Evolutionary conservation across 2,113 vertebrate genomes (phyloP).

Genomic region (Gasterosteus nipponicus): DNA sequence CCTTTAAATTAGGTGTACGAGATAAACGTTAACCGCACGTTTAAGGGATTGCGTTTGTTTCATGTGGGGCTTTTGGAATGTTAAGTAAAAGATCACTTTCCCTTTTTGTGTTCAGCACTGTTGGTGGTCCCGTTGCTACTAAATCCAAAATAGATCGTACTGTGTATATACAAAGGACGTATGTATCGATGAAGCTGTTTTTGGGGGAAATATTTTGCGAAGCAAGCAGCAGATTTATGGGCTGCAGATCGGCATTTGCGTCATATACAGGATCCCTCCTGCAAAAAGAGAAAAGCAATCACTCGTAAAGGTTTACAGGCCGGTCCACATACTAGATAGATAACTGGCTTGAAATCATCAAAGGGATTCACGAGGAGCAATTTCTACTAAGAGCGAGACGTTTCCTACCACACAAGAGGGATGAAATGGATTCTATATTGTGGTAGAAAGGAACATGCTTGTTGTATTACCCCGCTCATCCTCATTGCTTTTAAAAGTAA

Average conservation of each 20-base stretch:
- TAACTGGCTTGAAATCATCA: background rate
- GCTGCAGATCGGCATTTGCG: background rate
- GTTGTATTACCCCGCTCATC: background rate
- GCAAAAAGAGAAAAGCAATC: background rate
- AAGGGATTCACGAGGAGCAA: conserved; percentile 4
- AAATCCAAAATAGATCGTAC: background rate
- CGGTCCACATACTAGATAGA: background rate
- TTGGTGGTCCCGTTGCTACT: background rate
- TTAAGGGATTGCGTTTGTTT: background rate
- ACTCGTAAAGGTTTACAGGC: conserved; percentile 1
- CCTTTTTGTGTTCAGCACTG: background rate
- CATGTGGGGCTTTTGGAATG: background rate
- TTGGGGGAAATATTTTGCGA: background rate
- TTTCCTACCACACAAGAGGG: background rate
- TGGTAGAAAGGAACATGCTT: background rate
- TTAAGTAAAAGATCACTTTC: background rate
- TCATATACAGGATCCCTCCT: background rate
- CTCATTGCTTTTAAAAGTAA: background rate
- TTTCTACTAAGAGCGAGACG: background rate
- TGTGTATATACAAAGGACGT: background rate
- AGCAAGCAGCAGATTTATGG: background rate
- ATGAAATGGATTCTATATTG: background rate
- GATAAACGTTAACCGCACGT: background rate
- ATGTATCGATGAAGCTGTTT: background rate
- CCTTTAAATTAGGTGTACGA: background rate